phyloP scores from a whole-genome alignment of 2,797 vertebrate species.

The Orientallactaga sibirica region DNA sequence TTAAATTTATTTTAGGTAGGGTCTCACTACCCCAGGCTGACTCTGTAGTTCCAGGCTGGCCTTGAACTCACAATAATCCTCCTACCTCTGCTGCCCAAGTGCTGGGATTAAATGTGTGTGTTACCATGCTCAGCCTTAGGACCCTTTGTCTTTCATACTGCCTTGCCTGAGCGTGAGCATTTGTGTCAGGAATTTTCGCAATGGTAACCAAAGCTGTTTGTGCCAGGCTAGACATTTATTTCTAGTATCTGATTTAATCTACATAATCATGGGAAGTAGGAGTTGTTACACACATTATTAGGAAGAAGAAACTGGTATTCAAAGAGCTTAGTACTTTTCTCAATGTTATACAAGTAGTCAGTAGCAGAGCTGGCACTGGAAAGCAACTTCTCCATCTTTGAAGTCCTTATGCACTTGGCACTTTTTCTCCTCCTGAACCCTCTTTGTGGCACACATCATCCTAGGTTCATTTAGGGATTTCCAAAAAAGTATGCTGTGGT shows the following conservation, averaged over 20 bases:
- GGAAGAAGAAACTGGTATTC: background rate
- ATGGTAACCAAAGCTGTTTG: background rate
- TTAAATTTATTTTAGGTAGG: too few relatives aligned
- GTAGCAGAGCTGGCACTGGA: background rate
- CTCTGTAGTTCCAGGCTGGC: too few relatives aligned
- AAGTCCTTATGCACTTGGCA: background rate
- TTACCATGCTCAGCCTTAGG: too few relatives aligned
- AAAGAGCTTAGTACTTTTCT: background rate
- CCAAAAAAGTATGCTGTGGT: background rate
- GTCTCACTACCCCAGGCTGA: too few relatives aligned
- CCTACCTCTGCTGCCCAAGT: too few relatives aligned
- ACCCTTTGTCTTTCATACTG: too few relatives aligned
- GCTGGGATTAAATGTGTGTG: too few relatives aligned
- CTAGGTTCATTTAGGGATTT: background rate
- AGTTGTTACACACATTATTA: background rate
- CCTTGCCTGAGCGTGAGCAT: too few relatives aligned
- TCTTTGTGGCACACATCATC: background rate
- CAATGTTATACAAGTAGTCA: background rate
- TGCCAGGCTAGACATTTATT: background rate
- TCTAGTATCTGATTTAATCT: slow-evolving; percentile 25
- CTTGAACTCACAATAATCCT: too few relatives aligned
- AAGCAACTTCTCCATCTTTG: background rate
- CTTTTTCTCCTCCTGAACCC: background rate
- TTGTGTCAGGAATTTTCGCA: too few relatives aligned
- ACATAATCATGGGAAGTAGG: background rate